Evolutionary conservation across 2,797 vertebrate genomes (phyloP).

Genomic region (Sandelia bainsii): DNA sequence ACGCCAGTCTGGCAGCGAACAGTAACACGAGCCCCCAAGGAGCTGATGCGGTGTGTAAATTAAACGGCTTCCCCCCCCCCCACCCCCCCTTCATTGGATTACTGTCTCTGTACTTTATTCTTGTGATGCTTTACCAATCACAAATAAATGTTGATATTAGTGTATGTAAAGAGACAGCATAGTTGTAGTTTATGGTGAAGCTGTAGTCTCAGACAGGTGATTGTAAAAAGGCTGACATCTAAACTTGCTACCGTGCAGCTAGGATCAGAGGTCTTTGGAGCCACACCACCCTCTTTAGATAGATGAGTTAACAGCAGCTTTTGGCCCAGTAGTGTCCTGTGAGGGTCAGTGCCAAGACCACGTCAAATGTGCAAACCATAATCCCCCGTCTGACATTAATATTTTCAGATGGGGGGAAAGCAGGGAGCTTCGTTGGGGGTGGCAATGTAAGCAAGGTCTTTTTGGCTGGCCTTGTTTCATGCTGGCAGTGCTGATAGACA

Average conservation of each 20-base stretch:
- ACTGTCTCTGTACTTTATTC: conserved; percentile 26
- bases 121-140: conserved; percentile 52
- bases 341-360: conserved; percentile 69
- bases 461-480: conserved; percentile 83
- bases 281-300: conserved; percentile 68
- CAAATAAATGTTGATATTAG: conserved; percentile 26
- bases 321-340: conserved; percentile 58
- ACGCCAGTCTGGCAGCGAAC: conserved; percentile 88
- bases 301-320: conserved; percentile 60
- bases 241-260: conserved; percentile 73
- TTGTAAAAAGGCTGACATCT: conserved; percentile 73
- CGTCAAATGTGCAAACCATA: conserved; percentile 77
- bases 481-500: conserved; percentile 77
- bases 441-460: conserved; percentile 70
- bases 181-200: conserved; percentile 31
- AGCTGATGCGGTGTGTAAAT: conserved; percentile 82
- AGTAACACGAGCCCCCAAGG: conserved; percentile 86
- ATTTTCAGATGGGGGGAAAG: conserved; percentile 78
- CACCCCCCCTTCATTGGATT: conserved; percentile 21
- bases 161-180: conserved; percentile 24
- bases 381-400: conserved; percentile 78
- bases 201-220: conserved; percentile 76
- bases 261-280: conserved; percentile 73
- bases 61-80: conserved; percentile 64
- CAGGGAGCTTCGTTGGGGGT: conserved; percentile 41